A percentile compares a stretch with the other conserved stretches of the same genome.
Evolutionary conservation across 2,113 vertebrate genomes (phyloP).

Genomic region (Cyprinodon tularosa): DNA sequence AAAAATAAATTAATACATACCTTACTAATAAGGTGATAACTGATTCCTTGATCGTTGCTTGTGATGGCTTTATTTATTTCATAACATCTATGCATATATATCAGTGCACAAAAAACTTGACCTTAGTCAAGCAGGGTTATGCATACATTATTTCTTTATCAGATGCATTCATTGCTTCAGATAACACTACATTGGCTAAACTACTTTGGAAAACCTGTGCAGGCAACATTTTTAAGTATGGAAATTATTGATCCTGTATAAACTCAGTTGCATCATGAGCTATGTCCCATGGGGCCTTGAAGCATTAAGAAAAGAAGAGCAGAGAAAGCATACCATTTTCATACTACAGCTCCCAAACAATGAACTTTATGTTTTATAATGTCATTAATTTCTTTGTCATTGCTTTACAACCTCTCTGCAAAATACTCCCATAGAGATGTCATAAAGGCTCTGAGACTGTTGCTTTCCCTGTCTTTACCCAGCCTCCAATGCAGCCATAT

Average conservation of each 20-base stretch:
- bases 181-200: background rate
- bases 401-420: background rate
- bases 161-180: background rate
- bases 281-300: background rate
- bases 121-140: background rate
- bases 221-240: background rate
- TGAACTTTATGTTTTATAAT: background rate
- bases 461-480: no score
- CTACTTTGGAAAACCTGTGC: background rate
- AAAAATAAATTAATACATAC: constrained; percentile 31
- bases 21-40: constrained; percentile 78
- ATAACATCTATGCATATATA: constrained; percentile 15
- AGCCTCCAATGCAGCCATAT: no score
- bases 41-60: constrained; percentile 75
- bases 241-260: background rate
- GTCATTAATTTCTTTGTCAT: background rate
- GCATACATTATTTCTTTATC: background rate
- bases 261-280: background rate
- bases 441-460: no score
- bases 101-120: constrained; percentile 39
- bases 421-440: no score
- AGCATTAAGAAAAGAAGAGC: background rate
- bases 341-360: background rate
- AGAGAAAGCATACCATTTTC: background rate
- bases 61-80: constrained; percentile 42